These are phyloP conservation scores for Melanogrammus aeglefinus DNA, from an alignment of 2,797 vertebrate species.

Conservation along the genomic window DNA sequence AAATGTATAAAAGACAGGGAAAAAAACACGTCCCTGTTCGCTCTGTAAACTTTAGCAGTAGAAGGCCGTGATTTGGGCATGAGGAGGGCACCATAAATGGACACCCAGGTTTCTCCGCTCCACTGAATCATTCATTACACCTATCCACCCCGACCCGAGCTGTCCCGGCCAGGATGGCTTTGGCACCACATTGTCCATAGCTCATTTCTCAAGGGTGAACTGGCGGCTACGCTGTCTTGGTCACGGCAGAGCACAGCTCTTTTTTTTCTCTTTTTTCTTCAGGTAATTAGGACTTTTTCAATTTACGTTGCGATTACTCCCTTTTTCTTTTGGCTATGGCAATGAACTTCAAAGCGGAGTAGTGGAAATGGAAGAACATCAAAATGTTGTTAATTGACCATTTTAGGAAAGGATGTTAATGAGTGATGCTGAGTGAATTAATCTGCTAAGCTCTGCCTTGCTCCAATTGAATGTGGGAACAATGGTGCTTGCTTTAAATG, in stretches of 20 bases:
- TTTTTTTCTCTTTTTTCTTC: conserved; percentile 24
- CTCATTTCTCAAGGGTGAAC: conserved; percentile 62
- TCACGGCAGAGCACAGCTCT: neutral
- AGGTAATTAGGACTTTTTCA: conserved; percentile 45
- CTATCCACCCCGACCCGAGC: conserved; percentile 69
- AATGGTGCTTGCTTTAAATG: neutral
- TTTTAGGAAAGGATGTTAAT: neutral
- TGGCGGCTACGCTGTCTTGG: conserved; percentile 31
- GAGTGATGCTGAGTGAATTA: neutral
- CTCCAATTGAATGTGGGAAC: neutral
- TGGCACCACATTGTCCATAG: conserved; percentile 59
- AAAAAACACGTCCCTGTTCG: neutral
- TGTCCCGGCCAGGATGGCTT: conserved; percentile 63
- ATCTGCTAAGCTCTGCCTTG: neutral
- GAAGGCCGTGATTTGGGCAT: conserved; percentile 45
- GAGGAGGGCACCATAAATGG: conserved; percentile 74
- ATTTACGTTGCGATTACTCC: conserved; percentile 11
- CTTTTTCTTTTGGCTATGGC: conserved; percentile 8
- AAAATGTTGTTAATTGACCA: neutral
- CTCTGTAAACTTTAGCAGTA: conserved; percentile 51
- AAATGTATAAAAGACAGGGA: conserved; percentile 75
- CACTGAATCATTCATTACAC: conserved; percentile 73
- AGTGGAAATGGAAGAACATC: neutral
- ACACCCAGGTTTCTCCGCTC: conserved; percentile 63
- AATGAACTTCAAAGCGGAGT: conserved; percentile 1